Conservation (phyloP, 2,888 invertebrate species). For the Ophion costatus region DNA sequence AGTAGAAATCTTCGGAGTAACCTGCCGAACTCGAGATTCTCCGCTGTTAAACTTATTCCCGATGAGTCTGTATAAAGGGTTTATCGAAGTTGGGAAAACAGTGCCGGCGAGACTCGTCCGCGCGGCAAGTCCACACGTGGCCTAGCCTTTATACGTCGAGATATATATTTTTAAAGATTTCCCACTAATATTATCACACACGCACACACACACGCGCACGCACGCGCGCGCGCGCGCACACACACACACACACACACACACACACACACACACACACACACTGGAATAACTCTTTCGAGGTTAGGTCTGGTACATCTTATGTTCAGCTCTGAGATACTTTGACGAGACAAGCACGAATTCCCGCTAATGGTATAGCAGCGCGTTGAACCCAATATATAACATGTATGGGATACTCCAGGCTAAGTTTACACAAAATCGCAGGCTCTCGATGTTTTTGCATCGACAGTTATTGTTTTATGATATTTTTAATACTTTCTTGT, state of each 20-base stretch:
- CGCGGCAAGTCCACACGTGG: no score
- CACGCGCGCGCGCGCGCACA: background rate
- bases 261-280: background rate
- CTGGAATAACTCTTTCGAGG: constrained; percentile 33
- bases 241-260: constrained; percentile 2
- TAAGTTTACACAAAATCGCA: background rate
- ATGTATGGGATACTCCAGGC: background rate
- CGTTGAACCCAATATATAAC: background rate
- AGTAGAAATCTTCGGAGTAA: no score
- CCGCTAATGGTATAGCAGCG: constrained; percentile 2
- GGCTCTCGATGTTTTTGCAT: background rate
- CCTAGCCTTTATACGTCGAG: no score
- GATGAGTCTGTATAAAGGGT: no score
- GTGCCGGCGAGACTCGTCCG: no score
- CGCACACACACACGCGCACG: background rate
- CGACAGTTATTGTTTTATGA: no score
- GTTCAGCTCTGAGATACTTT: constrained; percentile 22
- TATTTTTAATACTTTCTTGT: no score
- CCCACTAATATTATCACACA: constrained; percentile 12
- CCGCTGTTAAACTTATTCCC: no score
- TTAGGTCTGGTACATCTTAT: constrained; percentile 12
- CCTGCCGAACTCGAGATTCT: no score
- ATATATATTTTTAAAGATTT: constrained; percentile 33
- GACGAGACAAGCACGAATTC: constrained; percentile 47
- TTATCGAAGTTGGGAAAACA: no score